Evolutionary conservation across 2,888 invertebrate genomes (phyloP).

Genomic region (Pyrrhosoma nymphula): DNA sequence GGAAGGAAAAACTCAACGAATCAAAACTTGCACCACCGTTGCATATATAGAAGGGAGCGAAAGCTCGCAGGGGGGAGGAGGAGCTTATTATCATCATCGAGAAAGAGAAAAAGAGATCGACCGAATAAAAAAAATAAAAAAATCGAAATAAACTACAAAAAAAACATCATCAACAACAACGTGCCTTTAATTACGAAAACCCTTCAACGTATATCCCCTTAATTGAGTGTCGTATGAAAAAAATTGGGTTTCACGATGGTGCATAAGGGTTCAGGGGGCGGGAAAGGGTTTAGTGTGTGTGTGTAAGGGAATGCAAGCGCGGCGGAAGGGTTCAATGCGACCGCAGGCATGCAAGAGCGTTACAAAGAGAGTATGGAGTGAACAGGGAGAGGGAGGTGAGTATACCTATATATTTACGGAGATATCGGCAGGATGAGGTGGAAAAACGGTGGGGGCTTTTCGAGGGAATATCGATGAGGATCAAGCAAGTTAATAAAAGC

Average conservation of each 20-base stretch:
- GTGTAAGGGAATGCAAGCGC: background rate
- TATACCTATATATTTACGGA: background rate
- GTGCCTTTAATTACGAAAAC: slow-evolving; percentile 48
- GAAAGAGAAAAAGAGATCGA: background rate
- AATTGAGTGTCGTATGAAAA: background rate
- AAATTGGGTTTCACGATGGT: no score
- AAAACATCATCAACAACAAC: background rate
- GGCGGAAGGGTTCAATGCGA: slow-evolving; percentile 1
- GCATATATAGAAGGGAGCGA: background rate
- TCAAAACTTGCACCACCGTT: slow-evolving; percentile 6
- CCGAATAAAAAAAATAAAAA: background rate
- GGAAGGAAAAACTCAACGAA: background rate
- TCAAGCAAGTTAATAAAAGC: slow-evolving; percentile 14
- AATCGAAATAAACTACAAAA: background rate
- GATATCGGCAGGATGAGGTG: background rate
- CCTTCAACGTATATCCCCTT: slow-evolving; percentile 42
- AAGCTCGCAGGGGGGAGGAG: background rate
- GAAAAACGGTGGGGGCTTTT: background rate
- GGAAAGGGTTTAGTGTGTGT: background rate
- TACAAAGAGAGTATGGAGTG: background rate
- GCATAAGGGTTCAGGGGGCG: background rate
- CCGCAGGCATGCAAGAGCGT: background rate
- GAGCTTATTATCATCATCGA: slow-evolving; percentile 37
- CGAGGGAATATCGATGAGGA: slow-evolving; percentile 24
- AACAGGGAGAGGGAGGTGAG: background rate